These are phyloP conservation scores for Actinernus sp. DNA, from an alignment of 92 coral and sea anemone genomes.

Conservation along the genomic window DNA sequence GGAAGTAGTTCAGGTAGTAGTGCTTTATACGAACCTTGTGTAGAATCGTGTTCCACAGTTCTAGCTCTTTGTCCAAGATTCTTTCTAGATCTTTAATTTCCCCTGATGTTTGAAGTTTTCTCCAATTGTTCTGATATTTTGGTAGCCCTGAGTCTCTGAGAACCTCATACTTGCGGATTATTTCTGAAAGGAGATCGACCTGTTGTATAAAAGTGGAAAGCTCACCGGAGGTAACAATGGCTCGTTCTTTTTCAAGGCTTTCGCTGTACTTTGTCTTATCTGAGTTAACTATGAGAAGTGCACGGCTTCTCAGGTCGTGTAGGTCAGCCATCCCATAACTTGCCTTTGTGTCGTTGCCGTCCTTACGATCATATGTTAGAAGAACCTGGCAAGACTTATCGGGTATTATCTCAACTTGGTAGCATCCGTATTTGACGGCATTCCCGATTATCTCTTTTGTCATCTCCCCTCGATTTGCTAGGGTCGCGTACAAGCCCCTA, in stretches of 20 bases:
- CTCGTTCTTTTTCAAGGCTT: not conserved
- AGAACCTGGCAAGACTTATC: slow-evolving; percentile 54
- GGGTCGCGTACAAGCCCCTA: slow-evolving; percentile 74
- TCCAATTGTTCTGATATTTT: slow-evolving; percentile 38
- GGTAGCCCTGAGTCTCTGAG: slow-evolving; percentile 81
- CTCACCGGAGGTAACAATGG: slow-evolving; percentile 29
- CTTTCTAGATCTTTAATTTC: slow-evolving; percentile 38
- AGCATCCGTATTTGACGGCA: slow-evolving; percentile 75
- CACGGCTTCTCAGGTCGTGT: slow-evolving; percentile 93
- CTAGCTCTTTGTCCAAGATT: slow-evolving; percentile 35
- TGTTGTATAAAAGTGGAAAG: slow-evolving; percentile 70
- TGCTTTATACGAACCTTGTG: slow-evolving; percentile 38
- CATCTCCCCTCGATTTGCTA: slow-evolving; percentile 93
- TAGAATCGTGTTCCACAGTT: slow-evolving; percentile 63
- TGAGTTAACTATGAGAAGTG: slow-evolving; percentile 89
- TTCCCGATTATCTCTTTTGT: slow-evolving; percentile 82
- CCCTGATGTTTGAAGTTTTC: slow-evolving; percentile 39
- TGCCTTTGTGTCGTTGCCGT: slow-evolving; percentile 56
- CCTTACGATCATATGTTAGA: slow-evolving; percentile 72
- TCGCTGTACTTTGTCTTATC: slow-evolving; percentile 50
- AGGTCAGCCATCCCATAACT: slow-evolving; percentile 77
- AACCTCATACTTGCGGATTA: slow-evolving; percentile 29
- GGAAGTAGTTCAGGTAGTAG: slow-evolving; percentile 86
- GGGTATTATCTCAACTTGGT: slow-evolving; percentile 37
- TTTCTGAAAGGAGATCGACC: slow-evolving; percentile 81